A percentile compares a stretch with the other conserved stretches of the same genome.
phyloP scores from a whole-genome alignment of 2,888 invertebrate species.

The Cybosia mesomella region DNA sequence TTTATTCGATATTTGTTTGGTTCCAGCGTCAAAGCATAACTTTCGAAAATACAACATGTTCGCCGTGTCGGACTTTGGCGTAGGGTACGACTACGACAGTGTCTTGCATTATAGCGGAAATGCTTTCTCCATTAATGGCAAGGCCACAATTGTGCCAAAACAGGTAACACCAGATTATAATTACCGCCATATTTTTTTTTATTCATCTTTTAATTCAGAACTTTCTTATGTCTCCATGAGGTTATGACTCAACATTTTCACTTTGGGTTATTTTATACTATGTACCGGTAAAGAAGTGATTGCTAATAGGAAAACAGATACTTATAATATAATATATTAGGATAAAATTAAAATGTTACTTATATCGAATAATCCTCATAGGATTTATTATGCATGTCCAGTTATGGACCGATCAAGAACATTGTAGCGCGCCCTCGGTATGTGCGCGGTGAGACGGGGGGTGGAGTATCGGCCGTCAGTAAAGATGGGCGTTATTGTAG shows the following conservation, averaged over 20 bases:
- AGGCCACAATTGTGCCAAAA: conserved; percentile 89
- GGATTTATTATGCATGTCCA: no score
- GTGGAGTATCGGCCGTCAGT: no score
- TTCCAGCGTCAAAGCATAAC: conserved; percentile 80
- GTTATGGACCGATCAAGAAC: no score
- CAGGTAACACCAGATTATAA: conserved; percentile 64
- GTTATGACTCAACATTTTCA: background rate
- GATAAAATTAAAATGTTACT: no score
- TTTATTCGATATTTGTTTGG: conserved; percentile 40
- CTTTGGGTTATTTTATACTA: background rate
- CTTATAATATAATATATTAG: no score
- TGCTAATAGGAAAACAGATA: background rate
- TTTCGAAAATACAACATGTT: conserved; percentile 90
- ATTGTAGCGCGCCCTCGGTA: no score
- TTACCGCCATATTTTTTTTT: background rate
- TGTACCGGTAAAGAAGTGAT: background rate
- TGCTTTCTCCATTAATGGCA: conserved; percentile 90
- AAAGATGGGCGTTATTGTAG: no score
- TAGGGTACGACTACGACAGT: conserved; percentile 91
- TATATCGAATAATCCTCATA: no score
- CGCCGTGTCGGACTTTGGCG: conserved; percentile 89
- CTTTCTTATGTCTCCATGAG: background rate
- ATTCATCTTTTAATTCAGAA: background rate
- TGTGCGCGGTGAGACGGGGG: no score
- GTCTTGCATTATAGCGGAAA: conserved; percentile 91